phyloP scores from a whole-genome alignment of 2,113 vertebrate species.

The Silurus meridionalis region DNA sequence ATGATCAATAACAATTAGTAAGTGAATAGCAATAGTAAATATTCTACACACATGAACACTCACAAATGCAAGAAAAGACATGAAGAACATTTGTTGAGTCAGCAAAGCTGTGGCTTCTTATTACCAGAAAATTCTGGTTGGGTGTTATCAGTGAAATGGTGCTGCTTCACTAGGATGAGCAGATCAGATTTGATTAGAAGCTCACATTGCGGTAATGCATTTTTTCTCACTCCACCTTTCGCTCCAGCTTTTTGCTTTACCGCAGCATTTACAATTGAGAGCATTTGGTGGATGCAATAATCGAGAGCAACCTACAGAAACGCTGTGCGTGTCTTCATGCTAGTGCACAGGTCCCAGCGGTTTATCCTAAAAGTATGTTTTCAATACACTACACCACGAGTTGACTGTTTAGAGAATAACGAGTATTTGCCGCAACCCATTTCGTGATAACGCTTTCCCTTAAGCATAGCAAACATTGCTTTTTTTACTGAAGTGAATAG shows the following conservation, averaged over 20 bases:
- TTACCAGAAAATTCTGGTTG: neutral
- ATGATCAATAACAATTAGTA: too few relatives aligned
- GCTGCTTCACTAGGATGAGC: neutral
- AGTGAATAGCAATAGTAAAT: too few relatives aligned
- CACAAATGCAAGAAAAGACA: neutral
- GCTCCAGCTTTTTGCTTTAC: neutral
- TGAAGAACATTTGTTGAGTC: neutral
- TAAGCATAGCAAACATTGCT: neutral
- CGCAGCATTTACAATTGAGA: neutral
- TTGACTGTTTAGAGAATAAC: neutral
- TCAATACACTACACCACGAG: neutral
- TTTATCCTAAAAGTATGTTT: neutral
- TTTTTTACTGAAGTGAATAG: neutral
- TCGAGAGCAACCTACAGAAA: neutral
- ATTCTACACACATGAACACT: neutral
- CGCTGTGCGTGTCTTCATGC: neutral
- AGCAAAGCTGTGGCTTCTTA: neutral
- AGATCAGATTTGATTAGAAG: neutral
- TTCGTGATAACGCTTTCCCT: neutral
- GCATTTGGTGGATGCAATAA: neutral
- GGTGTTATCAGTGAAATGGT: neutral
- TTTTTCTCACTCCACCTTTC: neutral
- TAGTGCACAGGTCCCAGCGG: neutral
- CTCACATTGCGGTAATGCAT: neutral
- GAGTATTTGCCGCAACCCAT: neutral